Evolutionary conservation across 64 coral and sea anemone species (phyloP).

Genomic region (Montipora foliosa): DNA sequence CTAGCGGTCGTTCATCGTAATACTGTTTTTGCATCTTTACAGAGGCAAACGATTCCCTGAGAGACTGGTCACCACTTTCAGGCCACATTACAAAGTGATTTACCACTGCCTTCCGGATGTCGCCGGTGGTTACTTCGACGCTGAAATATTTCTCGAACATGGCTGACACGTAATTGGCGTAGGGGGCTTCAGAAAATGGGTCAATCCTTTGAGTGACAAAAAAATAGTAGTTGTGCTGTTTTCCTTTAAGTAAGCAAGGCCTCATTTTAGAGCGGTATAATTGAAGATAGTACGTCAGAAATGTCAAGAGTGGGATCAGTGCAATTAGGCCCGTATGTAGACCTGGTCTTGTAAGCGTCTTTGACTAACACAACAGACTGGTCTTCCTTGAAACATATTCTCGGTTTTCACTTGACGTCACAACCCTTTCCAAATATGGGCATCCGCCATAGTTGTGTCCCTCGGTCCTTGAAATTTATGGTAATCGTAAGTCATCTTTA

Average conservation of each 20-base stretch:
- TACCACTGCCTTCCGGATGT: not conserved
- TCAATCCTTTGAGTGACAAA: not conserved
- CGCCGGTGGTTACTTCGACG: not conserved
- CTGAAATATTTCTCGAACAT: slow-evolving; percentile 29
- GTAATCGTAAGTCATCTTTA: too few species aligned
- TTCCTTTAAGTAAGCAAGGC: not conserved
- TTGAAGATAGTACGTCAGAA: slow-evolving; percentile 16
- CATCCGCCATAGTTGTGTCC: too few species aligned
- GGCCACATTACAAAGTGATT: slow-evolving; percentile 24
- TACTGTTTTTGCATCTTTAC: slow-evolving; percentile 7
- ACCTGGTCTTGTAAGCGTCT: not conserved
- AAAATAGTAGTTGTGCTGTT: not conserved
- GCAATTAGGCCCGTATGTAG: not conserved
- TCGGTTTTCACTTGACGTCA: too few species aligned
- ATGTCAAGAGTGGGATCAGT: too few species aligned
- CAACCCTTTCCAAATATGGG: too few species aligned
- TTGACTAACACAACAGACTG: not conserved
- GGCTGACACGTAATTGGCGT: not conserved
- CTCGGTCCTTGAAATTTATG: too few species aligned
- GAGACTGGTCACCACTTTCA: not conserved
- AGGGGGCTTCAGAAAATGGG: not conserved
- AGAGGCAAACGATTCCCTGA: slow-evolving; percentile 2
- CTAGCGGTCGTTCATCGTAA: slow-evolving; percentile 5
- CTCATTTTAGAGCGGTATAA: slow-evolving; percentile 3
- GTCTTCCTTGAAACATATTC: slow-evolving; percentile 1